phyloP scores from a whole-genome alignment of 2,797 vertebrate species.

The Enteromius anoplus region DNA sequence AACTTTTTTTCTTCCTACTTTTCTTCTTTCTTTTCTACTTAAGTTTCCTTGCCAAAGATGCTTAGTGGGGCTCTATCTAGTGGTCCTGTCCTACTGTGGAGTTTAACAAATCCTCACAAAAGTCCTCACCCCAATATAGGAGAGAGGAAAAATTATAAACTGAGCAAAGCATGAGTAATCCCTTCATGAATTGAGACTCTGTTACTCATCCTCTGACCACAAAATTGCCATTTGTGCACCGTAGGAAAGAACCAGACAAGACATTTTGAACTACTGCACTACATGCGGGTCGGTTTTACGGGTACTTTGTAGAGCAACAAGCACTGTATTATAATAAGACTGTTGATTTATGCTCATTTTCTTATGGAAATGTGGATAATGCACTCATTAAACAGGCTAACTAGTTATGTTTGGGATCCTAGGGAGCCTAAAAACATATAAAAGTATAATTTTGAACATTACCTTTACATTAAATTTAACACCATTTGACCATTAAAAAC shows the following conservation, averaged over 20 bases:
- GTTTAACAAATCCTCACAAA: slow-evolving; percentile 69
- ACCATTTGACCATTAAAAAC: not conserved
- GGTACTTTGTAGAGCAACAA: not conserved
- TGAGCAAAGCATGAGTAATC: slow-evolving; percentile 43
- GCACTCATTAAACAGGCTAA: not conserved
- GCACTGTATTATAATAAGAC: not conserved
- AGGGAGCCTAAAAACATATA: not conserved
- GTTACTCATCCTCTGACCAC: slow-evolving; percentile 32
- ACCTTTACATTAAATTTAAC: not conserved
- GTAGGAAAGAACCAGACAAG: slow-evolving; percentile 15
- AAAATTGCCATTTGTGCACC: slow-evolving; percentile 28
- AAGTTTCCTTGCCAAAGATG: slow-evolving; percentile 68
- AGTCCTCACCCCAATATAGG: slow-evolving; percentile 53
- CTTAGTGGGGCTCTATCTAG: slow-evolving; percentile 66
- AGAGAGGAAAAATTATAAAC: slow-evolving; percentile 45
- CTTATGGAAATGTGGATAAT: not conserved
- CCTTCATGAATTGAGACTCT: slow-evolving; percentile 41
- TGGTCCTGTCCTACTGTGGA: slow-evolving; percentile 59
- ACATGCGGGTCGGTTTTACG: not conserved
- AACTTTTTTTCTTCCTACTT: slow-evolving; percentile 49
- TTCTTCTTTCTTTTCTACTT: slow-evolving; percentile 58
- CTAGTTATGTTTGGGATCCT: not conserved
- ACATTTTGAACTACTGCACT: slow-evolving; percentile 12
- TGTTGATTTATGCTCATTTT: not conserved
- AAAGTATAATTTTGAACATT: not conserved